Conservation (phyloP, 2,797 vertebrate genomes). For the Taenioides sp. region DNA sequence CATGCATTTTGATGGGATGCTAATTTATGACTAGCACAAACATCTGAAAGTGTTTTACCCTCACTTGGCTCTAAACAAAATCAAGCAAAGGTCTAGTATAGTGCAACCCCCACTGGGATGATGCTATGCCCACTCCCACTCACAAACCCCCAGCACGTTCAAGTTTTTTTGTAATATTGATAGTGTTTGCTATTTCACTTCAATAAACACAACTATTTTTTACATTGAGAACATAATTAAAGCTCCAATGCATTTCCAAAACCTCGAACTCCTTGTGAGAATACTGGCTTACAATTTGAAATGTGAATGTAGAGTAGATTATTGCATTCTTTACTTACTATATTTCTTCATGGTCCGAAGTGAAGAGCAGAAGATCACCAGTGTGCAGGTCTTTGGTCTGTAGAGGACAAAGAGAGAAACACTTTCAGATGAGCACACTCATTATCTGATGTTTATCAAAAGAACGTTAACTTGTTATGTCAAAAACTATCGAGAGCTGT, state of each 20-base stretch:
- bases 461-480: constrained; percentile 17
- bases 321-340: not conserved
- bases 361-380: not conserved
- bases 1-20: constrained; percentile 38
- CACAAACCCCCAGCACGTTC: not conserved
- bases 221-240: not conserved
- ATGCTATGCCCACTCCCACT: not conserved
- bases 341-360: not conserved
- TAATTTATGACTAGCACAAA: constrained; percentile 21
- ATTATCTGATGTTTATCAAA: constrained; percentile 21
- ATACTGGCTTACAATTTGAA: not conserved
- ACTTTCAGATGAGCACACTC: constrained; percentile 37
- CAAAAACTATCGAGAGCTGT: constrained; percentile 20
- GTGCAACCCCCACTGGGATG: not conserved
- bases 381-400: not conserved
- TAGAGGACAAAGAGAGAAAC: constrained; percentile 15
- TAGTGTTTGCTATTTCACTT: not conserved
- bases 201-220: not conserved
- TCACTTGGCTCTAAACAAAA: constrained; percentile 28
- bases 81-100: constrained; percentile 3
- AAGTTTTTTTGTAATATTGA: not conserved
- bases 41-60: constrained; percentile 54
- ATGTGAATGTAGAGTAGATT: not conserved
- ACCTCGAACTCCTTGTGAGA: not conserved
- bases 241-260: not conserved